phyloP scores from a whole-genome alignment of 1,140 invertebrate species.

The Laupala kohalensis region DNA sequence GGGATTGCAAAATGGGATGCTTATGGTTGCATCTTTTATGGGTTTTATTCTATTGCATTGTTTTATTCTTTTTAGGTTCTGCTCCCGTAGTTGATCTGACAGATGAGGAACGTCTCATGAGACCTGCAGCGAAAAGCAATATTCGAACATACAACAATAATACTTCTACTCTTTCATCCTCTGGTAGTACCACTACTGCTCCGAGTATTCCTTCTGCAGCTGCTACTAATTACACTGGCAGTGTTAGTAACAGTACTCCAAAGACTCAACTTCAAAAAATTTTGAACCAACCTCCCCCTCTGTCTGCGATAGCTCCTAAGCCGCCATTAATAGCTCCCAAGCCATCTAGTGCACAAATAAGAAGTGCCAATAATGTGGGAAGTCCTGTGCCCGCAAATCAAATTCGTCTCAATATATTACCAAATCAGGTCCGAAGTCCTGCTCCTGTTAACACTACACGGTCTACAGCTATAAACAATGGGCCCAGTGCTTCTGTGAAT shows the following conservation, averaged over 20 bases:
- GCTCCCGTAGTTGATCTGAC: conserved; percentile 17
- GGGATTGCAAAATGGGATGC: no score
- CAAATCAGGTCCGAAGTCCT: no score
- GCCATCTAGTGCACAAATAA: background rate
- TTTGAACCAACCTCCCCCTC: background rate
- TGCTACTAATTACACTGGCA: background rate
- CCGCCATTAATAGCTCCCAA: background rate
- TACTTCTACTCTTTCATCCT: background rate
- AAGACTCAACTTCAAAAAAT: no score
- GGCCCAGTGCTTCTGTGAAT: background rate
- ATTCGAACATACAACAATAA: background rate
- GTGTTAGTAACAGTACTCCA: background rate
- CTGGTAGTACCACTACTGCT: background rate
- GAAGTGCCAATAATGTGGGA: background rate
- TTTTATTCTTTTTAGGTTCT: conserved; percentile 6
- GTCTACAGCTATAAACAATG: background rate
- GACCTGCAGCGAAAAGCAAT: background rate
- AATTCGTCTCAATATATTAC: no score
- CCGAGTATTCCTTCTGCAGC: background rate
- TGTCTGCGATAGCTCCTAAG: background rate
- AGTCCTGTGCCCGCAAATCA: background rate
- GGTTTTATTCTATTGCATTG: no score
- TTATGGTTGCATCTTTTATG: no score
- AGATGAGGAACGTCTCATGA: conserved; percentile 26
- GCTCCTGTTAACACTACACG: no score